Base-by-base conservation (phyloP, 1,140 invertebrate genomes). In the Philopotamus ludificatus region DNA sequence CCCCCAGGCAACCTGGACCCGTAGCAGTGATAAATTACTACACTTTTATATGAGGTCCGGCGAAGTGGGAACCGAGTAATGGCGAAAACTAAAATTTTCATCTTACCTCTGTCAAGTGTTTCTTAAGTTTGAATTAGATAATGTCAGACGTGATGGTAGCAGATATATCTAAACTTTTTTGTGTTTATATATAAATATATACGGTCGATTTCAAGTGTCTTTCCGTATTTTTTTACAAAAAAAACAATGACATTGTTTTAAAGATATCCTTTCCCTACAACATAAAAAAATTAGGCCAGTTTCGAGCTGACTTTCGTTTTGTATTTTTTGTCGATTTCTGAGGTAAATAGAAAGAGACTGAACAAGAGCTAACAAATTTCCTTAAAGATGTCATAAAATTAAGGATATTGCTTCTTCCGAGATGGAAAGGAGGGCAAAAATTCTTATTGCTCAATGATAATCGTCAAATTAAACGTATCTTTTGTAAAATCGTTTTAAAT, bases 11-110 rank as follows among this genome's bases (percentile, higher is more conserved):
- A 16, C 50, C 20, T 34, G 28, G 28, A 34, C 28, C 28, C 28
- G 12, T 34, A 34, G 28, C 28, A 34, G 28, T 53, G 50, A 53
- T 53, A 53, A 53, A 53, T 53, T 53, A 26, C 50, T 53, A 53
- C 50, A 53, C 50, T 53, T 53, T 53, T 53, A 53, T 53, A 23
- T 53, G 3, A 26, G 50, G 50, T 53, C 22, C 50, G 50, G n/a
- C 50, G 23, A 53, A 18, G 18, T 25, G 22, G 23, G 50, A 22
- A 22, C 22, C 10, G 9, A 49, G 47, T 34, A 53, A 18, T 53
- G 23, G 23, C 20, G 15, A 53, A 49, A 53, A 53, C 21, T 12
- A 1, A 53, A 53, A 53, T 53, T 53, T 53, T 22, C 50, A 53
- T 53, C 23, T 26, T 12, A 26, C 50, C 22, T 53, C 28, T 53